phyloP scores from a whole-genome alignment of 1,140 invertebrate species.

The Atta texana region DNA sequence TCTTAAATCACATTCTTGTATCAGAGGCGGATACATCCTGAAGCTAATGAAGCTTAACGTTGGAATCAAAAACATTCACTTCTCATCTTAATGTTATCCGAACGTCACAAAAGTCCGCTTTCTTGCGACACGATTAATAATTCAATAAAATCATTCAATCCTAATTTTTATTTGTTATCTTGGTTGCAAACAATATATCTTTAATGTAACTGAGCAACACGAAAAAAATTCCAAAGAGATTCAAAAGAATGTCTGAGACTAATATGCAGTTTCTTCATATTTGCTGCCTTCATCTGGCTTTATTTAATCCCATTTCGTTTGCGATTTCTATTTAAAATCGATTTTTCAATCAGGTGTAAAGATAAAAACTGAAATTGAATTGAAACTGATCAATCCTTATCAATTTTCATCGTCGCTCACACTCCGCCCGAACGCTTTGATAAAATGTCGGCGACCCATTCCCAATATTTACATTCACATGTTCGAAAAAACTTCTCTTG shows the following conservation, averaged over 20 bases:
- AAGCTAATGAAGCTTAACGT: slow-evolving; percentile 57
- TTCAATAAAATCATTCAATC: not conserved
- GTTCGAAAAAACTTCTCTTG: slow-evolving; percentile 19
- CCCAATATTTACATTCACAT: slow-evolving; percentile 50
- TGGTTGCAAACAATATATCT: not conserved
- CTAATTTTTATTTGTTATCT: not conserved
- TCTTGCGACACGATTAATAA: not conserved
- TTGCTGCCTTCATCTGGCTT: not conserved
- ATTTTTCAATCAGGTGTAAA: not conserved
- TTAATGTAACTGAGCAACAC: not conserved
- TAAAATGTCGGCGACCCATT: slow-evolving; percentile 18
- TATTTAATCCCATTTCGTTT: not conserved
- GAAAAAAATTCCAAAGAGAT: not conserved
- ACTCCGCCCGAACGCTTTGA: not conserved
- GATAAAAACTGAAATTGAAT: not conserved
- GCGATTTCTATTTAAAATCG: not conserved
- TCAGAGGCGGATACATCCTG: slow-evolving; percentile 24
- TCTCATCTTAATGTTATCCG: not conserved
- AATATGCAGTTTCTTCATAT: not conserved
- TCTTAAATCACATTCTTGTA: slow-evolving; percentile 71
- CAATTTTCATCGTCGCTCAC: slow-evolving; percentile 1
- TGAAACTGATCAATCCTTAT: not conserved
- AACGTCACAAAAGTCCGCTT: not conserved
- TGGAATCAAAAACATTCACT: slow-evolving; percentile 46
- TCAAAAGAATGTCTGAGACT: not conserved